Evolutionary conservation across 2,888 invertebrate species (phyloP), one percentile per base, ranked within the genome.

Genomic region (Eristalis arbustorum): DNA sequence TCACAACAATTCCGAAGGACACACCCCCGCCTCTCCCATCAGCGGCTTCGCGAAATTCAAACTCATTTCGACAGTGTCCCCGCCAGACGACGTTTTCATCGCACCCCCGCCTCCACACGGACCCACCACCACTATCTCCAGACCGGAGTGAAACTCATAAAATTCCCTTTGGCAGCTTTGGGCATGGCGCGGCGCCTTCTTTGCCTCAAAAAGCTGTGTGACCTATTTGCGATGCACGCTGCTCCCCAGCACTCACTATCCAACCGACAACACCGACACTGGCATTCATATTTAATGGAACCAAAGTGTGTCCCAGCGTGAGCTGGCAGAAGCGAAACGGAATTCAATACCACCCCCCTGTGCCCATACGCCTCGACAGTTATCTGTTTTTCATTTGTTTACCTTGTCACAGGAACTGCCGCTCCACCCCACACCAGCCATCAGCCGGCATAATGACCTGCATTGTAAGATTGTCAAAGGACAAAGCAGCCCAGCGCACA

Each of bases 371-470:
- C 72, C 13, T 64, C 37, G n/a, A 18, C 34, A 71, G 77, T 87
- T 87, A 87, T 82, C 87, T 78, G 83, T 78, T 87, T 87, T 82
- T 82, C 83, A 87, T 87, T 87, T 87, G 77, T 79, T 87, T 87
- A 49, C 87, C 82, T 31, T 82, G 84, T 76, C 81, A 76, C 75
- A 57, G 37, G 57, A 18, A 49, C 69, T 22, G 37, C 37, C 57
- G 23, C 37, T 63, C 74, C 31, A 34, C 67, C 8, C 25, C 25
- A 25, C 25, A 8, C 28, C 66, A 34, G 72, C 75, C 66, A 18
- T 67, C 71, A 57, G 37, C 61, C 67, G 37, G 37, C 78, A 79
- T 87, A 87, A 87, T 87, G 87, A 87, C 87, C 87, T 87, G 87
- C 82, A 87, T 87, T 87, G 78, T 75, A 72, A 71, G 74, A 87